phyloP scores from a whole-genome alignment of 2,888 invertebrate genomes.

The Blastobasis lacticolella region DNA sequence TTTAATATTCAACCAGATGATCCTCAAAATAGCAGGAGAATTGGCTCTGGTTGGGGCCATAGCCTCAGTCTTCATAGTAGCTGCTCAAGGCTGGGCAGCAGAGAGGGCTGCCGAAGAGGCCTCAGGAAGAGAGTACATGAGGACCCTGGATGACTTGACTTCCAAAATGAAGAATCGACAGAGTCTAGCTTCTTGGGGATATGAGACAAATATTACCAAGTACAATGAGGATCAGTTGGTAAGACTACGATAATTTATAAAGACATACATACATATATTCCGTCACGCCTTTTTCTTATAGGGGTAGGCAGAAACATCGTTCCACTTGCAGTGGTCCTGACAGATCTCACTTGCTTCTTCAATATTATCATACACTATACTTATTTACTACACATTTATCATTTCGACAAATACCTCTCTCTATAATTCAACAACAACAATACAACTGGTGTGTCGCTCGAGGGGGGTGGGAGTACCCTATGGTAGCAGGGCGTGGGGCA shows the following conservation, averaged over 20 bases:
- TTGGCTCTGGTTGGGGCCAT: constrained; percentile 59
- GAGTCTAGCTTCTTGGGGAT: constrained; percentile 80
- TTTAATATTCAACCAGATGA: constrained; percentile 33
- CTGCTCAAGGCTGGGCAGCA: constrained; percentile 56
- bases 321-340: too few relatives aligned
- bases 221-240: constrained; percentile 74
- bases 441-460: too few relatives aligned
- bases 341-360: too few relatives aligned
- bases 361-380: too few relatives aligned
- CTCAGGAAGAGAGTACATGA: constrained; percentile 75
- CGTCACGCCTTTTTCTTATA: too few relatives aligned
- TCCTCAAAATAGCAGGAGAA: constrained; percentile 60
- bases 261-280: neutral
- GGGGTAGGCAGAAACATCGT: too few relatives aligned
- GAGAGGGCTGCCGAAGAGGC: constrained; percentile 72
- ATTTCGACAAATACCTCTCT: too few relatives aligned
- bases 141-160: constrained; percentile 73
- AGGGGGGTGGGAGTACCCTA: too few relatives aligned
- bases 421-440: too few relatives aligned
- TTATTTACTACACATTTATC: too few relatives aligned
- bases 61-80: constrained; percentile 64
- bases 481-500: too few relatives aligned
- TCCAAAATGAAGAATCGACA: constrained; percentile 72
- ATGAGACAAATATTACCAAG: constrained; percentile 82
- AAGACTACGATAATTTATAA: neutral